Base-by-base conservation (phyloP, 2,113 vertebrate species). In the Corydoras maculifer region DNA sequence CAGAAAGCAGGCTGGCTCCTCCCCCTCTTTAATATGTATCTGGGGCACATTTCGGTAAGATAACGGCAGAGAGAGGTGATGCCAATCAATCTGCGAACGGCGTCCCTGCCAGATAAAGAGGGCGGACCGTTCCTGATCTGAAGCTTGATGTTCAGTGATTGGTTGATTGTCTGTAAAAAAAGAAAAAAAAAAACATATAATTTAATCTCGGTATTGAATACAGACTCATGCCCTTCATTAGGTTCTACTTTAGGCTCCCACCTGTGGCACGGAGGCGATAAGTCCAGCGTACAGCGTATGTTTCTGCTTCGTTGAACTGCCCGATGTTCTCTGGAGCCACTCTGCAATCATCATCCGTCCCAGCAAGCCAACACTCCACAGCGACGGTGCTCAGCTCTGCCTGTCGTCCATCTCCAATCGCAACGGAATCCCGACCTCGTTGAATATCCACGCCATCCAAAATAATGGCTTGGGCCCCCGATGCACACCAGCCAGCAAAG, bases 61-160 rank as follows among this genome's bases (percentile, higher is more conserved):
- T 69, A 80, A 79, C 4, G 84, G 86, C 1, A 85, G 77, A 0
- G 87, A 86, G 0, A 84, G 76, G 72, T 87, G 84, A 53, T 69
- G 81, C 55, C 82, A 84, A 14, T 79, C 86, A 71, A 77, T 77
- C 0, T 35, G 61, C 31, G 88, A 89, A 61, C 79, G 79, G 0
- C 80, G 69, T 2, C 90, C 89, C 31, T 84, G 83, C 90, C 90
- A 92, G 80, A 91, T 74, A 75, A 91, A 91, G 72, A 86, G 81
- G 13, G 83, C 84, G 0, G 76, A 81, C 69, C 65, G 77, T 58
- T 87, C 84, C 9, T 67, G 71, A 29, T 30, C 68, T 0, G 73
- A 78, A 1, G 6, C 58, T 15, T 80, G 51, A 13, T 77, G 86
- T 74, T 30, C 63, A 65, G 49, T 10, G 14, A 77, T 30, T 15